These are phyloP conservation scores for Chamaea fasciata DNA, from an alignment of 2,113 vertebrate genomes.

Conservation along the genomic window DNA sequence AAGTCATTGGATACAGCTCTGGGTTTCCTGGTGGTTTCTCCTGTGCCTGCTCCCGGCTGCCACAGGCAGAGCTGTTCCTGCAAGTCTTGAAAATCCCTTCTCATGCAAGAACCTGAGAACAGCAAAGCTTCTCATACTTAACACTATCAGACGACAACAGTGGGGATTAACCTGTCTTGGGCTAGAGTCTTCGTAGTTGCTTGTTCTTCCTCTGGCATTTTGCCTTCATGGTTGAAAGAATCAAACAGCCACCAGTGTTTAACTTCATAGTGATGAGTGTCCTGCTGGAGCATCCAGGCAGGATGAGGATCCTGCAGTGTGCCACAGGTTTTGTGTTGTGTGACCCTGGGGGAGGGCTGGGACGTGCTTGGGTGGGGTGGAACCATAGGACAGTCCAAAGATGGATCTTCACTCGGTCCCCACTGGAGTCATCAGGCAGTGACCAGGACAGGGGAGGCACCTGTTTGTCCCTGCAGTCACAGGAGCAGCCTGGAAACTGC, in stretches of 20 bases:
- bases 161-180: not conserved
- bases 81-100: not conserved
- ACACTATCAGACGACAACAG: not conserved
- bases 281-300: not conserved
- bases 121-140: not conserved
- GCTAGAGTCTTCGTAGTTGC: not conserved
- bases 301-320: not conserved
- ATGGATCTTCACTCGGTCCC: not conserved
- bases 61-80: not conserved
- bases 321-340: not conserved
- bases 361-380: not conserved
- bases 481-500: not conserved
- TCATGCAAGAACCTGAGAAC: slow-evolving; percentile 18
- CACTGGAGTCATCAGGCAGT: not conserved
- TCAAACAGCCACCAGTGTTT: not conserved
- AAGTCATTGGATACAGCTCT: not conserved
- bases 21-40: not conserved
- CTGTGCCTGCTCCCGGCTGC: not conserved
- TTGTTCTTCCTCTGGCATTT: not conserved
- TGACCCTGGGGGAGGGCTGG: not conserved
- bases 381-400: not conserved
- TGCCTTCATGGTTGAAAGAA: not conserved
- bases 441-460: not conserved
- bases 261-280: not conserved
- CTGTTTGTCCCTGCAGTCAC: not conserved